These are phyloP conservation scores for Megamerina dolium DNA, from an alignment of 2,888 invertebrate species.

Conservation along the genomic window DNA sequence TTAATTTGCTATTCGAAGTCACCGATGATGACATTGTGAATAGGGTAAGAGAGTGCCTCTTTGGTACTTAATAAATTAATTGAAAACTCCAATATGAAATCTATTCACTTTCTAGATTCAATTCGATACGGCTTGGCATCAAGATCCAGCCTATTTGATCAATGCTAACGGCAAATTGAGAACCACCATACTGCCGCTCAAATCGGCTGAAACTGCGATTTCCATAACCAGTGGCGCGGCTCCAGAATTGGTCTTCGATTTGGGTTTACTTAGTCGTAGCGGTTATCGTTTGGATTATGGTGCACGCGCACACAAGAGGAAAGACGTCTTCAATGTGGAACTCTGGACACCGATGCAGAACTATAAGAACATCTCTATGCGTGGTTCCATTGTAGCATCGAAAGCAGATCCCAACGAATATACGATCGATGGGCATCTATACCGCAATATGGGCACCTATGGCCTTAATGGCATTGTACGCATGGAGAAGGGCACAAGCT, in stretches of 20 bases:
- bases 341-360: constrained; percentile 44
- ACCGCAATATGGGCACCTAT: constrained; percentile 47
- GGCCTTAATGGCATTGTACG: constrained; percentile 48
- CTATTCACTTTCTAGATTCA: constrained; percentile 26
- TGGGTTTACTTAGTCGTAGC: constrained; percentile 32
- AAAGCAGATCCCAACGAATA: constrained; percentile 30
- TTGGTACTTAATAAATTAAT: too few relatives aligned
- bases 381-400: constrained; percentile 35
- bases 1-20: constrained; percentile 60
- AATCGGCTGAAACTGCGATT: constrained; percentile 35
- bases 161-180: constrained; percentile 47
- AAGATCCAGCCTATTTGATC: constrained; percentile 47
- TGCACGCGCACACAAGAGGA: constrained; percentile 36
- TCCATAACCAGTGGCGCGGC: constrained; percentile 32
- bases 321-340: constrained; percentile 43
- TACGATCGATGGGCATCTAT: constrained; percentile 48
- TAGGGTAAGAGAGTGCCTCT: constrained; percentile 52
- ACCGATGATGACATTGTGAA: constrained; percentile 54
- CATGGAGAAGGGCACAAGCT: constrained; percentile 36
- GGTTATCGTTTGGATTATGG: constrained; percentile 40
- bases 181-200: constrained; percentile 43
- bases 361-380: constrained; percentile 45
- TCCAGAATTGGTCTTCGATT: constrained; percentile 37
- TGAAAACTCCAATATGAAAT: too few relatives aligned
- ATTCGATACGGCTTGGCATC: constrained; percentile 51